Conservation (phyloP, 1,140 invertebrate genomes). For the Asobara japonica region DNA sequence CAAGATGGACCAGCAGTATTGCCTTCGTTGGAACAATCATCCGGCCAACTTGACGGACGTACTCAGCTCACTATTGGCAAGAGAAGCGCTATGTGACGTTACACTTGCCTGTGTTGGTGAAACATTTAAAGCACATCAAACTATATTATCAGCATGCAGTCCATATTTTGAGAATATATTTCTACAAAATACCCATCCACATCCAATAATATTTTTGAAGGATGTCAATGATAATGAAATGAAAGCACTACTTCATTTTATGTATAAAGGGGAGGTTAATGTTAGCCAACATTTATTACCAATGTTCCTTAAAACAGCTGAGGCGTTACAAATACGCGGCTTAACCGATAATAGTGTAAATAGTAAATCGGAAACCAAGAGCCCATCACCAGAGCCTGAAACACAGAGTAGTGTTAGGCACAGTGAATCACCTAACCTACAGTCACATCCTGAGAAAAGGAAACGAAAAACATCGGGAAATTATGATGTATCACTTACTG, state of each 20-base stretch:
- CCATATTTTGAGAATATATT: conserved; percentile 95
- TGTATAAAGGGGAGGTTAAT: conserved; percentile 92
- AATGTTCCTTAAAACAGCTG: conserved; percentile 90
- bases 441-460: conserved; percentile 70
- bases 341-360: conserved; percentile 84
- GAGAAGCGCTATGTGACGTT: conserved; percentile 90
- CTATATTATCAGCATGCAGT: conserved; percentile 92
- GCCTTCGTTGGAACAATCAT: conserved; percentile 94
- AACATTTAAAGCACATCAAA: conserved; percentile 92
- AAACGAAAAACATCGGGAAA: conserved; percentile 77
- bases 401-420: conserved; percentile 51
- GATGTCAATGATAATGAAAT: conserved; percentile 89
- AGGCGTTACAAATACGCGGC: conserved; percentile 89
- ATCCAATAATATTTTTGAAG: conserved; percentile 92
- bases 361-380: conserved; percentile 58
- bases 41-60: conserved; percentile 89
- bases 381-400: conserved; percentile 60
- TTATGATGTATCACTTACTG: conserved; percentile 74
- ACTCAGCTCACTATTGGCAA: conserved; percentile 83
- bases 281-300: conserved; percentile 87
- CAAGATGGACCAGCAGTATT: conserved; percentile 93
- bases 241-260: conserved; percentile 87
- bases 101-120: conserved; percentile 92
- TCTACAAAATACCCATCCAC: conserved; percentile 88
- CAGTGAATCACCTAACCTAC: conserved; percentile 56